Conservation (phyloP, 2,113 vertebrate genomes). For the Pholis gunnellus region DNA sequence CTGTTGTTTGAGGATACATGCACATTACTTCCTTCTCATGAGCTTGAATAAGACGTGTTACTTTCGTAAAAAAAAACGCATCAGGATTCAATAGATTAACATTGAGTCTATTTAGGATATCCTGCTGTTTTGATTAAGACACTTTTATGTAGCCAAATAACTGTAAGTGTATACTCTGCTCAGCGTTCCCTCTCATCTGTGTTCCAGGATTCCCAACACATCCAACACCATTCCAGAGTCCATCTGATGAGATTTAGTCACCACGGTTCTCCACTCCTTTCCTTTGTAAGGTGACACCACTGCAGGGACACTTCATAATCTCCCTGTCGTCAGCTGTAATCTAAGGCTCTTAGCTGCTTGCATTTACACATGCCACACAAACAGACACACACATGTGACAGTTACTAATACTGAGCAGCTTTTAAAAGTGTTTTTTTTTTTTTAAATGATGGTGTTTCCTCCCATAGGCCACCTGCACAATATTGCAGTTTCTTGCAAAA, state of each 20-base stretch:
- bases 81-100: not conserved
- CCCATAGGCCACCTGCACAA: conserved; percentile 14
- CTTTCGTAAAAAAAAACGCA: not conserved
- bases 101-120: not conserved
- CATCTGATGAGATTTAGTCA: conserved; percentile 35
- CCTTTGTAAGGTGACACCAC: conserved; percentile 61
- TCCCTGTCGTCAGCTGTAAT: conserved; percentile 57
- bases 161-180: not conserved
- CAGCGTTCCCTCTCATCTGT: not conserved
- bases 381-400: conserved; percentile 30
- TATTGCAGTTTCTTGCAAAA: conserved; percentile 7
- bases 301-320: conserved; percentile 33
- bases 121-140: conserved; percentile 7
- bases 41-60: not conserved
- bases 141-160: not conserved
- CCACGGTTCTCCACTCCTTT: conserved; percentile 11
- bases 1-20: conserved; percentile 9
- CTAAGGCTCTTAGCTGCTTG: conserved; percentile 50
- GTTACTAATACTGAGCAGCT: not conserved
- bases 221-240: conserved; percentile 33
- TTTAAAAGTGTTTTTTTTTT: too few species aligned
- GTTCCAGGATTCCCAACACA: conserved; percentile 39
- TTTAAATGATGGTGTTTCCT: not conserved
- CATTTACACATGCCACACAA: conserved; percentile 27
- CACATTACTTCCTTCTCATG: not conserved